These are phyloP conservation scores for Frankliniella intonsa DNA, from an alignment of 2,888 invertebrate genomes.

Conservation along the genomic window DNA sequence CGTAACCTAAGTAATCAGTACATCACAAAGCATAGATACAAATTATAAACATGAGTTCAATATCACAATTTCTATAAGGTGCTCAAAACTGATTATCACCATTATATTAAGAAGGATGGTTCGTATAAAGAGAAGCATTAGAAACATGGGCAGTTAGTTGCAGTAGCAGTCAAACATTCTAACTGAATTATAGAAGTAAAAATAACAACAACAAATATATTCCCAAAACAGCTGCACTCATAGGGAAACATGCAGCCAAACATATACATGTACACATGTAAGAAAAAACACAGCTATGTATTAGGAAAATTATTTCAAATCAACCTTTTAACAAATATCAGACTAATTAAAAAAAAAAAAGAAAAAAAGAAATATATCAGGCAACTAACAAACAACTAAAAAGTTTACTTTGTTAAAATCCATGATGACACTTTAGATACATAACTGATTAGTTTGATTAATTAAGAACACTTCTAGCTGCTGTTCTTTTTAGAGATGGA, in stretches of 20 bases:
- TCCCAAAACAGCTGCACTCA: neutral
- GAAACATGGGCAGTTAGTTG: neutral
- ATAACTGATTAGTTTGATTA: too few relatives aligned
- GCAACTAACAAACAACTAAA: too few relatives aligned
- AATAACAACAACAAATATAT: conserved; percentile 11
- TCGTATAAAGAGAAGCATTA: neutral
- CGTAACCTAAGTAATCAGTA: conserved; percentile 20
- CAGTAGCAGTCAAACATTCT: conserved; percentile 3
- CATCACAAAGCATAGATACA: conserved; percentile 25
- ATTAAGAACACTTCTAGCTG: neutral
- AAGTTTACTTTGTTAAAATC: too few relatives aligned
- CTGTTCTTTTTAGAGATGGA: neutral
- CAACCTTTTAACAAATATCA: neutral
- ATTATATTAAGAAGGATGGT: neutral
- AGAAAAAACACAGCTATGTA: neutral
- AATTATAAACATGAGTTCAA: conserved; percentile 9
- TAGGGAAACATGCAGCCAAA: neutral
- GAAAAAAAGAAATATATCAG: too few relatives aligned
- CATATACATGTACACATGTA: neutral
- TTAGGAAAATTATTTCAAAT: neutral
- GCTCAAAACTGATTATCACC: neutral
- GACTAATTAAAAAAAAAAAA: too few relatives aligned
- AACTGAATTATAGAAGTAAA: neutral
- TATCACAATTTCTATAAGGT: conserved; percentile 5
- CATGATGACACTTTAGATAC: too few relatives aligned